These are phyloP conservation scores for Oligia strigilis DNA, from an alignment of 2,888 invertebrate species.

Conservation along the genomic window DNA sequence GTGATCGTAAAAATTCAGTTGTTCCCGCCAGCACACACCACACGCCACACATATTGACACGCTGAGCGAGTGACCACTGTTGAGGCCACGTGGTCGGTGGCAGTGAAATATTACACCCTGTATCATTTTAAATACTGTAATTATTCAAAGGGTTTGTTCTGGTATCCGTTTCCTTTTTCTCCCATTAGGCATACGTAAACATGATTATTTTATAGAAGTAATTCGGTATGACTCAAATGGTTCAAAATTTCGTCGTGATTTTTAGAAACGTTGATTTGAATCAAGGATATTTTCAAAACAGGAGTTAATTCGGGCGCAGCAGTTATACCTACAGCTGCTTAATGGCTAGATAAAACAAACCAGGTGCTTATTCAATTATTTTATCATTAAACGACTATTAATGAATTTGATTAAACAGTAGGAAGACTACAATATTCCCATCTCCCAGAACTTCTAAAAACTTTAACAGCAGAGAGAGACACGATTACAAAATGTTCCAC, in stretches of 20 bases:
- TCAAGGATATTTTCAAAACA: neutral
- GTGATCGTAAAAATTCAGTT: conserved; percentile 52
- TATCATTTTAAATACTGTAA: conserved; percentile 7
- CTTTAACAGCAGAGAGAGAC: neutral
- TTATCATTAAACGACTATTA: neutral
- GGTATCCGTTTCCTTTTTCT: neutral
- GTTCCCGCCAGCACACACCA: conserved; percentile 16
- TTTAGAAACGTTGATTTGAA: neutral
- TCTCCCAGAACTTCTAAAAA: neutral
- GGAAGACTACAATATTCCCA: neutral
- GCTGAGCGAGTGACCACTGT: conserved; percentile 30
- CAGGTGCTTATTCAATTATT: neutral
- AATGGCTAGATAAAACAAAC: neutral
- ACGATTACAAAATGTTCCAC: conserved; percentile 5
- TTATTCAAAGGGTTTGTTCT: neutral
- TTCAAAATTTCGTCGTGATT: neutral
- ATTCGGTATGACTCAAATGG: no score
- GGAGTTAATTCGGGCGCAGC: neutral
- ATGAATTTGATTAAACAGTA: neutral
- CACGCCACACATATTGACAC: conserved; percentile 59
- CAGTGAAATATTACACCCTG: neutral
- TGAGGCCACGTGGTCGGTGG: conserved; percentile 13
- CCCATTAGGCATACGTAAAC: neutral
- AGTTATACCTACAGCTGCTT: neutral
- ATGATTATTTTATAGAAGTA: neutral